These are phyloP conservation scores for Cyprinodon variegatus DNA, from an alignment of 2,113 vertebrate species.

Conservation along the genomic window DNA sequence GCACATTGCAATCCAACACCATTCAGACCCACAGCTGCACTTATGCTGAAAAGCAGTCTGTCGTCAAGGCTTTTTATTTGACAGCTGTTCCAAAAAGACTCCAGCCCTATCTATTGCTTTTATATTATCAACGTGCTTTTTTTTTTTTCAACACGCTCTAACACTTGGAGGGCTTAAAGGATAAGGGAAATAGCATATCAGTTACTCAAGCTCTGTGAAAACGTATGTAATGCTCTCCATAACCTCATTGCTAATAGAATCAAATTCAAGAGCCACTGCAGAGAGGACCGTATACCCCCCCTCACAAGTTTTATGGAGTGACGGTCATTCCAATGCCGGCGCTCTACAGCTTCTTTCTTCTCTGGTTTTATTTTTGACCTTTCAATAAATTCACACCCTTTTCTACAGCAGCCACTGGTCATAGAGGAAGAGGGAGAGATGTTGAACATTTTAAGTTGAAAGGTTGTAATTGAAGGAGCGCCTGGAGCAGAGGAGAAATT, in stretches of 20 bases:
- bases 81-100: slow-evolving; percentile 68
- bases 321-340: slow-evolving; percentile 51
- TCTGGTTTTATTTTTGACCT: slow-evolving; percentile 73
- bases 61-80: slow-evolving; percentile 70
- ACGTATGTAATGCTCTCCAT: slow-evolving; percentile 64
- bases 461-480: slow-evolving; percentile 72
- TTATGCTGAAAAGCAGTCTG: slow-evolving; percentile 68
- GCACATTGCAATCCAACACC: slow-evolving; percentile 47
- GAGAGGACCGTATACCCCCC: slow-evolving; percentile 44
- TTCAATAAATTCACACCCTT: slow-evolving; percentile 72
- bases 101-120: slow-evolving; percentile 59
- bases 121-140: slow-evolving; percentile 62
- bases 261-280: slow-evolving; percentile 43
- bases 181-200: slow-evolving; percentile 67
- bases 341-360: slow-evolving; percentile 43
- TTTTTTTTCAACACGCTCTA: slow-evolving; percentile 52
- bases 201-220: slow-evolving; percentile 67
- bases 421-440: slow-evolving; percentile 32
- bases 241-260: slow-evolving; percentile 70
- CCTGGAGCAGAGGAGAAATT: slow-evolving; percentile 53
- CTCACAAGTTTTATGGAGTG: slow-evolving; percentile 64
- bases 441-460: slow-evolving; percentile 66
- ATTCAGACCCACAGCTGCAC: slow-evolving; percentile 72
- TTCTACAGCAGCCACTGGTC: slow-evolving; percentile 41
- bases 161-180: slow-evolving; percentile 71